Conservation (phyloP, 1,140 invertebrate genomes). For the Prorops nasuta region DNA sequence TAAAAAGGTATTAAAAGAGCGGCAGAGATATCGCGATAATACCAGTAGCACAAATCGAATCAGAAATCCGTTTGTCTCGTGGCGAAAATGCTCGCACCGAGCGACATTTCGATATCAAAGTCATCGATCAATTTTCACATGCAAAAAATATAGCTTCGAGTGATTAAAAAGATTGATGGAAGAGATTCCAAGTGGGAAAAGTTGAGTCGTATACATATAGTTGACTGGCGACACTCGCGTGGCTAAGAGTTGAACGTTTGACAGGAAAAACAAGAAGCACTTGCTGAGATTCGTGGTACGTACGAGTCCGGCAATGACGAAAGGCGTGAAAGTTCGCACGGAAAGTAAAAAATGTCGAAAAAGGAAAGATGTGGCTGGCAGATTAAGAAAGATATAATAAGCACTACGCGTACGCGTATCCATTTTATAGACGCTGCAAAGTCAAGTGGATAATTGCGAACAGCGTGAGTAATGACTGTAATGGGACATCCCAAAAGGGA, state of each 20-base stretch:
- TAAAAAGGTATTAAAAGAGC: too few relatives aligned
- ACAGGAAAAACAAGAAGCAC: conserved; percentile 23
- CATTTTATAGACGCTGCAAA: too few relatives aligned
- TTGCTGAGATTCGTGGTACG: conserved; percentile 17
- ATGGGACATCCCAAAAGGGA: neutral
- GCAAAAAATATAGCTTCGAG: conserved; percentile 2
- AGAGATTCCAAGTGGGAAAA: neutral
- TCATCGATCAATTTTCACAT: conserved; percentile 12
- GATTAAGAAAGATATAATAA: too few relatives aligned
- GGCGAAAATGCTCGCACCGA: too few relatives aligned
- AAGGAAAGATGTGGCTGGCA: too few relatives aligned
- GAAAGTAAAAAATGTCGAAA: neutral
- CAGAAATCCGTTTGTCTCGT: too few relatives aligned
- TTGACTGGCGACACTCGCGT: neutral
- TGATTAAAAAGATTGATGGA: conserved; percentile 9
- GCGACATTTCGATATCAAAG: too few relatives aligned
- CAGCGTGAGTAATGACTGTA: neutral
- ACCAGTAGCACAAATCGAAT: too few relatives aligned
- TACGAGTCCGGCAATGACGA: conserved; percentile 5
- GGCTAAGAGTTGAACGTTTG: conserved; percentile 21
- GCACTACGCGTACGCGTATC: too few relatives aligned
- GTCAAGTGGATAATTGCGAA: conserved; percentile 2
- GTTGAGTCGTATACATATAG: neutral
- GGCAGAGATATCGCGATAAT: too few relatives aligned
- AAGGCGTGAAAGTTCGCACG: conserved; percentile 15